Evolutionary conservation across 1,140 invertebrate species (phyloP), one percentile per base, ranked within the genome.

Genomic region (Myzus persicae): DNA sequence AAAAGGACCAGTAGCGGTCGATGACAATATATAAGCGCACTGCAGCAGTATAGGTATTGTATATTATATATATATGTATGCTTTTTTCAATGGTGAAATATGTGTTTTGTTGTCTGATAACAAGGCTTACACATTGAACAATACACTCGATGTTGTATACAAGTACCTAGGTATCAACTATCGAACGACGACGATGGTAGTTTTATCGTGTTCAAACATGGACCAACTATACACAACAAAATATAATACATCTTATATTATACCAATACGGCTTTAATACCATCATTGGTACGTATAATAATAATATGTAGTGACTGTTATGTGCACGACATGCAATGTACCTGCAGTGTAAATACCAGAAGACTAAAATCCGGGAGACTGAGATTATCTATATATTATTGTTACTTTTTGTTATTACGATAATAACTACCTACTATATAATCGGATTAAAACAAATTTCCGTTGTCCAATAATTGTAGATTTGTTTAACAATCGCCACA

Each of bases 61-160:
- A 67, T 31, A 31, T 59, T 54, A 26, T 59, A 59, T 59, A 59
- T 59, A 59, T 59, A 51, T 26, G 11, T 59, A 59, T 31, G 22
- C 26, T 46, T 46, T 20, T 85, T 90, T 67, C 89, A 67, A 67
- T 31, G 36, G 54, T 40, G 38, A 90, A 59, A 90, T 90, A 90
- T 87, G 44, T 87, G 42, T 87, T 87, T 87, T 87, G 42, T 87
- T 85, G 31, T 85, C 42, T 46, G 42, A 44, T 85, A 85, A 46
- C 42, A 44, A 85, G 84, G 40, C 6, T 85, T 85, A 31, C 31
- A 85, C 14, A 18, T 18, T 14, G 20, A 6, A 38, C n/a, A 82
- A 82, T 82, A 82, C 76, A 82, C 20, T 82, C 20, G 5, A 82
- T 81, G 76, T 81, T 38, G 7, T 20, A 31, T 31, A n/a, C 59